phyloP scores from a whole-genome alignment of 2,888 invertebrate species.

The Epinotia ramella region DNA sequence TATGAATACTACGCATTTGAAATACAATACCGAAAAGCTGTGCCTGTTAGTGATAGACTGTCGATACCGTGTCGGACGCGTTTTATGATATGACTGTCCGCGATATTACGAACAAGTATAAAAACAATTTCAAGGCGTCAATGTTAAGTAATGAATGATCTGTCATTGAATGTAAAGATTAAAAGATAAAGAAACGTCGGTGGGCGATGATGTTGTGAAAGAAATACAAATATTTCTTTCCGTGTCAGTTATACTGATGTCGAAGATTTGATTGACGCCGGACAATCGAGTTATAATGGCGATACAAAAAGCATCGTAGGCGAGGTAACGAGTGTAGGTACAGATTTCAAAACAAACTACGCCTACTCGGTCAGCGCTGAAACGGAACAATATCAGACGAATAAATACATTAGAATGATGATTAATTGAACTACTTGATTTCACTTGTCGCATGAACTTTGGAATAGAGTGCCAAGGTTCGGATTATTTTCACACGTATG shows the following conservation, averaged over 20 bases:
- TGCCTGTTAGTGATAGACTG: constrained; percentile 49
- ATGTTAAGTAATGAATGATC: constrained; percentile 54
- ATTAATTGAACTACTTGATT: constrained; percentile 24
- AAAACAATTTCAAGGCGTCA: constrained; percentile 14
- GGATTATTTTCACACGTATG: background rate
- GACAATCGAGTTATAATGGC: constrained; percentile 65
- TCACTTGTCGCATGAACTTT: constrained; percentile 9
- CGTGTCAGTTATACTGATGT: constrained; percentile 63
- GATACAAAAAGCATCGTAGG: constrained; percentile 63
- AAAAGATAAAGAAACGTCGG: constrained; percentile 57
- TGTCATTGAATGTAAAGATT: constrained; percentile 55
- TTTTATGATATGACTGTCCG: constrained; percentile 57
- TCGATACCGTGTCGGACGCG: constrained; percentile 58
- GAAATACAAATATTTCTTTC: constrained; percentile 56
- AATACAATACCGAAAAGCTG: constrained; percentile 47
- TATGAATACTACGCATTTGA: constrained; percentile 63
- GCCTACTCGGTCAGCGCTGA: constrained; percentile 24
- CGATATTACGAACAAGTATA: constrained; percentile 50
- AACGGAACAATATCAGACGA: background rate
- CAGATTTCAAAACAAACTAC: constrained; percentile 37
- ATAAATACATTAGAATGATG: constrained; percentile 29
- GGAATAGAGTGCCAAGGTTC: background rate
- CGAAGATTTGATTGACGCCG: constrained; percentile 64
- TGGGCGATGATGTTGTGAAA: constrained; percentile 57
- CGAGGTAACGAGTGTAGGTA: constrained; percentile 54